Evolutionary conservation across 2,113 vertebrate species (phyloP).

Genomic region (Rostratula benghalensis): DNA sequence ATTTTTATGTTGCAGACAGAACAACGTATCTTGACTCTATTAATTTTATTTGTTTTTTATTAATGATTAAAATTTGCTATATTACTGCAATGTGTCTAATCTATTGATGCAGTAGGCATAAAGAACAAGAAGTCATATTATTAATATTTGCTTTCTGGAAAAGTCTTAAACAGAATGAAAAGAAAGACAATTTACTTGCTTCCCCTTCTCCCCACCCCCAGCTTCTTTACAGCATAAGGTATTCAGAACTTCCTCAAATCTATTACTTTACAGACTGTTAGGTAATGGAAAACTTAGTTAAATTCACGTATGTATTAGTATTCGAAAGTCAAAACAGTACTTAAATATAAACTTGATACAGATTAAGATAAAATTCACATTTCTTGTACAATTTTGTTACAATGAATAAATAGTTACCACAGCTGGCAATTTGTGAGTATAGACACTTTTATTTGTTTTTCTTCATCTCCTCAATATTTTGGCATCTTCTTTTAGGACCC

Average conservation of each 20-base stretch:
- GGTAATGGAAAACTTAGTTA: neutral
- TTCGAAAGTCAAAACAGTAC: neutral
- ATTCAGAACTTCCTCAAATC: neutral
- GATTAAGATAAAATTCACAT: neutral
- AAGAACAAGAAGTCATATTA: neutral
- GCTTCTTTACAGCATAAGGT: neutral
- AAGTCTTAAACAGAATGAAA: neutral
- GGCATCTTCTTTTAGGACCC: constrained; percentile 81
- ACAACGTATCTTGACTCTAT: neutral
- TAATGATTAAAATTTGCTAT: neutral
- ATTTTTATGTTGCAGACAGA: neutral
- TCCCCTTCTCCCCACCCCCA: neutral
- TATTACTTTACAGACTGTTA: neutral
- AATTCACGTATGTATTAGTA: neutral
- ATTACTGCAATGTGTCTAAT: neutral
- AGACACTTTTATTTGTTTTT: neutral
- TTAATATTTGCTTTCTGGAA: neutral
- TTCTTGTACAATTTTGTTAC: neutral
- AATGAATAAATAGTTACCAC: neutral
- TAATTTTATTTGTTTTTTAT: neutral
- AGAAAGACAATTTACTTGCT: neutral
- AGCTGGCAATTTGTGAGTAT: neutral
- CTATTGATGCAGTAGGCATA: neutral
- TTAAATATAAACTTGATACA: neutral
- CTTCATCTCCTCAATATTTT: neutral